Base-by-base conservation (phyloP, 1,140 invertebrate species). In the Drosophila novamexicana region DNA sequence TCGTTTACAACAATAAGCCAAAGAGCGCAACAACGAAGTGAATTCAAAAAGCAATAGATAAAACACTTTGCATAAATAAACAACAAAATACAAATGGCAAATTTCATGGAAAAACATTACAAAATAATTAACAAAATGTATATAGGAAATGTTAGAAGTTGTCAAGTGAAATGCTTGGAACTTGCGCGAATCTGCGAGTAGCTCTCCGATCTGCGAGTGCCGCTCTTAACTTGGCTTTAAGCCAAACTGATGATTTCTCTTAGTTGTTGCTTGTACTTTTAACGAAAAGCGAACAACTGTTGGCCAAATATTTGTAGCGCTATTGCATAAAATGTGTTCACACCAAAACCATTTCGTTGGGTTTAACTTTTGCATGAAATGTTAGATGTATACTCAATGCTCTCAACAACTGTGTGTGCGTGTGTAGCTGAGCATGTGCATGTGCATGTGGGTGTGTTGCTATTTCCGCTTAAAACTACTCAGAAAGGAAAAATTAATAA, bases 391-490 rank as follows among this genome's bases (percentile, higher is more conserved):
- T 29, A 29, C 22, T 29, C 22, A 29, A 29, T 29, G 22, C 22
- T 29, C 5, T 5, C 22, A 29, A 29, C 22, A 29, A 5, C 22
- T 29, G 22, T 0, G 4, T 29, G 22, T 22, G 22, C 22, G 22
- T 4, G 22, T 22, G 22, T 22, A 22, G 22, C 22, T 22, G 22
- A 22, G 22, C 22, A n/a, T n/a, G n/a, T n/a, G n/a, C n/a, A n/a
- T n/a, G 34, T 49, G 32, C 50, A 61, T 82, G 65, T 73, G 54
- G 70, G 80, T 66, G 44, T 57, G 58, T 12, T 39, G 52, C 59
- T 40, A 69, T 86, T 86, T 81, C 82, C 78, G 79, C 16, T 47
- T 62, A 36, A 29, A 32, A 45, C 56, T 59, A 45, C 6, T 62
- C 36, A 59, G 77, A 57, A 49, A 18, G 18, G 29, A 7, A 68